Conservation (phyloP, 2,113 vertebrate genomes). For the Echinops telfairi region DNA sequence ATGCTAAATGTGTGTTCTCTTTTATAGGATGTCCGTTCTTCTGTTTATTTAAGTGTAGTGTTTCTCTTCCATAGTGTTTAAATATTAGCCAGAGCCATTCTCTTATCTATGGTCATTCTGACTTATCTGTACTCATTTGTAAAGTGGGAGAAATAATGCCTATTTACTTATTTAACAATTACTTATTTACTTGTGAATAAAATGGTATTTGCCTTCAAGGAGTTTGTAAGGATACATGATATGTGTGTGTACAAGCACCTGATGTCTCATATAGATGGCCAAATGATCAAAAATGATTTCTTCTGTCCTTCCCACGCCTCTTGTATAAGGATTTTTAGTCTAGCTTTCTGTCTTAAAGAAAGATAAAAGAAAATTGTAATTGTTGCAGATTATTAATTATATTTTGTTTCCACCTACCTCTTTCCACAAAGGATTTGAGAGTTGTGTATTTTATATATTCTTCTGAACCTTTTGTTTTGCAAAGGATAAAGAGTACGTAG, state of each 20-base stretch:
- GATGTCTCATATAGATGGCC: not conserved
- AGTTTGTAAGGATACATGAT: not conserved
- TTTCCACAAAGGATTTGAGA: slow-evolving; percentile 12
- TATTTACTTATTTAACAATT: not conserved
- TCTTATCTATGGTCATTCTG: not conserved
- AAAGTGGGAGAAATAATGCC: not conserved
- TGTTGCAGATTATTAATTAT: not conserved
- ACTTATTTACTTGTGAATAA: not conserved
- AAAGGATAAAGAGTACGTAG: not conserved
- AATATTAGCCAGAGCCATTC: not conserved
- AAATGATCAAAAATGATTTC: not conserved
- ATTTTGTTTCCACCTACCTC: slow-evolving; percentile 37
- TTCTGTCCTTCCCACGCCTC: not conserved
- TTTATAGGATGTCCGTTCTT: not conserved
- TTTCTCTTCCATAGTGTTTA: not conserved
- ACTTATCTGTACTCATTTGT: not conserved
- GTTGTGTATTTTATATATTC: not conserved
- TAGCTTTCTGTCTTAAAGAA: not conserved
- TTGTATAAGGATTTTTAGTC: not conserved
- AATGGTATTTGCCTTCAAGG: not conserved
- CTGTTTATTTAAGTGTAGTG: not conserved
- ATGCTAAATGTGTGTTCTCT: not conserved
- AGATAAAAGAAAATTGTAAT: not conserved
- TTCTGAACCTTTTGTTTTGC: slow-evolving; percentile 29
- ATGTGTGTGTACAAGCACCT: not conserved